These are phyloP conservation scores for Poicephalus gulielmi DNA, from an alignment of 2,113 vertebrate genomes.

Conservation along the genomic window DNA sequence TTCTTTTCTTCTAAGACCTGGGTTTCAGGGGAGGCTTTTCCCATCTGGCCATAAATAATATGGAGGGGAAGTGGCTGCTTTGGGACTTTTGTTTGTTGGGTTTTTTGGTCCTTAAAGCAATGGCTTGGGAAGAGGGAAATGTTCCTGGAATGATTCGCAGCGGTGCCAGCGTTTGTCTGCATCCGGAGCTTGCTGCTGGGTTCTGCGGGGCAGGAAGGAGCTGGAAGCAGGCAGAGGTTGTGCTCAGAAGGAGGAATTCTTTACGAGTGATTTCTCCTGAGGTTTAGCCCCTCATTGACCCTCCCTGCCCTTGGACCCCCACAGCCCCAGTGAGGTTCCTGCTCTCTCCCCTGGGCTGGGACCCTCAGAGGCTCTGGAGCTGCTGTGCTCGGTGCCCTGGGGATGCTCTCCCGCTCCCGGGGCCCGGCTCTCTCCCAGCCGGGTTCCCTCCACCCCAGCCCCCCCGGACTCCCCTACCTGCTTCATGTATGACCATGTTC, in stretches of 20 bases:
- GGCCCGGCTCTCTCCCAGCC: accelerated
- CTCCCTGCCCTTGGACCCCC: neutral
- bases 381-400: accelerated
- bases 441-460: neutral
- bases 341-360: accelerated
- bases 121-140: neutral
- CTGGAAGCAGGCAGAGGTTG: neutral
- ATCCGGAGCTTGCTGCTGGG: neutral
- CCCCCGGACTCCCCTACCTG: accelerated
- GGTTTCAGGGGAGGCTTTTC: neutral
- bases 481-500: neutral
- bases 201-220: neutral
- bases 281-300: neutral
- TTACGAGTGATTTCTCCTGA: neutral
- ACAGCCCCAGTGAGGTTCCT: accelerated
- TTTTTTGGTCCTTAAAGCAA: neutral
- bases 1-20: too few relatives aligned
- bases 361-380: accelerated
- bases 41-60: neutral
- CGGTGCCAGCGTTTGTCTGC: neutral
- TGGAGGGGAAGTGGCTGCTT: too few relatives aligned
- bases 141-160: neutral
- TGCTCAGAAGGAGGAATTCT: neutral
- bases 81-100: neutral
- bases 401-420: accelerated